phyloP scores from a whole-genome alignment of 1,140 invertebrate species.

The Rhagoletis pomonella region DNA sequence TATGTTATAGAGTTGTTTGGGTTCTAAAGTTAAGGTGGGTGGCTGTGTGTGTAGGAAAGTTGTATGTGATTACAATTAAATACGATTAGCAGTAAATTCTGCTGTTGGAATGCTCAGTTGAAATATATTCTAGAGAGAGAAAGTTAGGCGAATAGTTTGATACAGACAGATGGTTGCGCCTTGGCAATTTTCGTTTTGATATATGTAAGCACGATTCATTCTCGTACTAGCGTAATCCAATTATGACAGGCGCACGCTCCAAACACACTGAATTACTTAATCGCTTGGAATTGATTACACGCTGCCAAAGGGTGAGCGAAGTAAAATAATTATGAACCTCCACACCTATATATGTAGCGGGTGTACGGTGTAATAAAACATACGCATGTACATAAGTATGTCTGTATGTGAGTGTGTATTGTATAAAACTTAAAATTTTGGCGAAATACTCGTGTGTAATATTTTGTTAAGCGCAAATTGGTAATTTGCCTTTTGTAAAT shows the following conservation, averaged over 20 bases:
- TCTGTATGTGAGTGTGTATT: too few species aligned
- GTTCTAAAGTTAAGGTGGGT: background rate
- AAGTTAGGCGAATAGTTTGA: slow-evolving; percentile 24
- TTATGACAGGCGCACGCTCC: slow-evolving; percentile 65
- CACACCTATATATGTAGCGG: too few species aligned
- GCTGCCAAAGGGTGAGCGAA: too few species aligned
- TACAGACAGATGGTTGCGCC: background rate
- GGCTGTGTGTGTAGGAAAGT: background rate
- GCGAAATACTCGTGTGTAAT: too few species aligned
- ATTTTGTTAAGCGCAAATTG: too few species aligned
- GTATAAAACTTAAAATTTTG: too few species aligned
- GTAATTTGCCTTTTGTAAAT: too few species aligned
- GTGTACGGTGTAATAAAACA: too few species aligned
- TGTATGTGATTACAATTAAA: slow-evolving; percentile 29
- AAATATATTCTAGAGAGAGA: background rate
- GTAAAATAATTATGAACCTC: background rate
- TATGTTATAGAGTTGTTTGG: background rate
- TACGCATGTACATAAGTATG: too few species aligned
- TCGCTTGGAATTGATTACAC: slow-evolving; percentile 55
- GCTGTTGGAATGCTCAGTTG: background rate
- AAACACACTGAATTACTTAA: slow-evolving; percentile 61
- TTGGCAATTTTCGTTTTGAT: slow-evolving; percentile 62
- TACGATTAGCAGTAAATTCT: slow-evolving; percentile 42
- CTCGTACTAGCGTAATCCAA: slow-evolving; percentile 66
- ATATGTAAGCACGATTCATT: slow-evolving; percentile 63